Evolutionary conservation across 2,888 invertebrate genomes (phyloP).

Genomic region (Helobdella robusta): DNA sequence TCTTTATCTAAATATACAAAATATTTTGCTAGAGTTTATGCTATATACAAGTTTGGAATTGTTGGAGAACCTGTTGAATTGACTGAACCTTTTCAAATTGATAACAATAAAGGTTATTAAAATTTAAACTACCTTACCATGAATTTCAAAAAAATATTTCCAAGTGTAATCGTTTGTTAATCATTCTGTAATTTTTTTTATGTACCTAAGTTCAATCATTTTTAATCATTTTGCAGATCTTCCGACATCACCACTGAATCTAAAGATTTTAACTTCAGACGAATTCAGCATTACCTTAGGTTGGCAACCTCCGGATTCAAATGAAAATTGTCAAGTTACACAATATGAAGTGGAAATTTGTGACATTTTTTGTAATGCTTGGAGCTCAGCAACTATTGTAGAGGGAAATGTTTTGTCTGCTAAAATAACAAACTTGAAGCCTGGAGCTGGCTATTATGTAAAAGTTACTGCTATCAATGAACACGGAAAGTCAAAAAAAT

Average conservation of each 20-base stretch:
- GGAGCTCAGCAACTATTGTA: constrained; percentile 11
- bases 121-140: neutral
- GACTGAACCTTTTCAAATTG: constrained; percentile 56
- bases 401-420: constrained; percentile 28
- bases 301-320: constrained; percentile 46
- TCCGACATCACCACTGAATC: constrained; percentile 35
- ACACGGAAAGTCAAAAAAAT: constrained; percentile 57
- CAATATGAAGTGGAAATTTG: constrained; percentile 25
- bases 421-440: constrained; percentile 20
- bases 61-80: constrained; percentile 58
- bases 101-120: neutral
- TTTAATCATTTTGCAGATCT: constrained; percentile 13
- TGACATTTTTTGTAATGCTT: neutral
- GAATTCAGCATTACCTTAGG: constrained; percentile 26
- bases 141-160: neutral
- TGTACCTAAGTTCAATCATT: neutral
- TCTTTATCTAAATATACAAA: constrained; percentile 23
- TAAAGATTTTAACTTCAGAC: neutral
- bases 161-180: neutral
- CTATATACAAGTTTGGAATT: constrained; percentile 70
- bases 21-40: constrained; percentile 74
- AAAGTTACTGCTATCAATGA: constrained; percentile 74
- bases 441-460: constrained; percentile 60
- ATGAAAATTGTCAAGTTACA: constrained; percentile 38
- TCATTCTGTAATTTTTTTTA: too few relatives aligned